Evolutionary conservation across 2,888 invertebrate species (phyloP), one percentile per base, ranked within the genome.

Genomic region (Lithosia quadra): DNA sequence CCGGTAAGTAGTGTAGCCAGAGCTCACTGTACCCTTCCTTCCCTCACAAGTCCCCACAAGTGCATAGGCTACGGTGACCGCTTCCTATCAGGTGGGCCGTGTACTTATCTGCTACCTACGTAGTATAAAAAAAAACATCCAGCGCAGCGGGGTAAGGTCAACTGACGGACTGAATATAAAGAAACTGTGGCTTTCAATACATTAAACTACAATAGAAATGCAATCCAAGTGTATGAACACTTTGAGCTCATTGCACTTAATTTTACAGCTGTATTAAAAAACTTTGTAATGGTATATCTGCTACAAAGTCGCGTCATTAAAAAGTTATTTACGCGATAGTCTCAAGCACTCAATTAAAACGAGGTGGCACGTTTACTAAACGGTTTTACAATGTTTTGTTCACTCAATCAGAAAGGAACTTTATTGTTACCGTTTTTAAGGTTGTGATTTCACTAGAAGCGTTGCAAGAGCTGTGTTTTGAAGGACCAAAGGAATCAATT

Each of bases 221-320:
- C 13, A 60, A 34, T 60, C 24, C 22, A 28, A 49, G 11, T 18
- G 18, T 49, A 28, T 18, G 21, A 36, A 36, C 33, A 21, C 2
- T 3, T n/a, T 11, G 22, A 39, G 21, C 21, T 24, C 9, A 33
- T 56, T 67, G 58, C 18, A 60, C 55, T 22, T 55, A 13, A 36
- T 63, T 59, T 59, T 67, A 33, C 55, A 58, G 36, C 28, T 33
- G 56, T 55, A 63, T 56, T 63, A 34, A 59, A 62, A 56, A 53
- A 65, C 60, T 43, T 60, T 53, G 56, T 56, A 68, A 59, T 67
- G 66, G 67, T 65, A 55, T 36, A 64, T 64, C 68, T 67, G 28
- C 62, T 62, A 43, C 33, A 66, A 63, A 74, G 66, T 63, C 24
- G 7, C 21, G 34, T 62, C 62, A 63, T 70, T 66, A 67, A 69